A percentile compares a stretch with the other conserved stretches of the same genome.
These are phyloP conservation scores for Elanus axillaris DNA, from an alignment of 2,113 vertebrate species.

Conservation along the genomic window DNA sequence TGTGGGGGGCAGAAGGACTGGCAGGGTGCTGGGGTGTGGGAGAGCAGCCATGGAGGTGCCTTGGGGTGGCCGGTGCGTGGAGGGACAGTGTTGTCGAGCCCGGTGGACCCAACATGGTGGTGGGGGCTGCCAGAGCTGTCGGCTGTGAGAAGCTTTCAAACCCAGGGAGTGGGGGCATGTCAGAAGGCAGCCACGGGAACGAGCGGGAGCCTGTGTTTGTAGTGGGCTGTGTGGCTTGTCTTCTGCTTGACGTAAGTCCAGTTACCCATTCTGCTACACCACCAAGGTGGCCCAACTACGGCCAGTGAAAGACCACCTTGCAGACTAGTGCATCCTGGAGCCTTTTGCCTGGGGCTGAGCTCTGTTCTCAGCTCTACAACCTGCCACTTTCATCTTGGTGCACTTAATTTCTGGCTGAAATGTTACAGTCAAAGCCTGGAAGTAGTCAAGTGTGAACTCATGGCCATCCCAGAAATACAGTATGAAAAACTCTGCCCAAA, in stretches of 20 bases:
- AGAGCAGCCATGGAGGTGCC: fast-evolving
- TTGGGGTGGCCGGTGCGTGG: fast-evolving
- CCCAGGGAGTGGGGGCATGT: neutral
- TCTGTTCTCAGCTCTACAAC: neutral
- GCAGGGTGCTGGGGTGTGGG: neutral
- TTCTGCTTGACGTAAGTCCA: fast-evolving
- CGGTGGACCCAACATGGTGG: neutral
- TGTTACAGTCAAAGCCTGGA: neutral
- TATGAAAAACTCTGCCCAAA: neutral
- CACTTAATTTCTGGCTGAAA: neutral
- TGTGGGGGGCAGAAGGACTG: fast-evolving
- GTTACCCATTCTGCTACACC: neutral
- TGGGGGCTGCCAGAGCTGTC: neutral
- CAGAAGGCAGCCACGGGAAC: neutral
- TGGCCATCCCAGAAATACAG: neutral
- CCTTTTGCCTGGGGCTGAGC: neutral
- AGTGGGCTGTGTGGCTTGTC: neutral
- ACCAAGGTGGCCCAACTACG: neutral
- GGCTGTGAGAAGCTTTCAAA: neutral
- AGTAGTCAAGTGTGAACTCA: neutral
- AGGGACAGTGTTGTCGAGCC: neutral
- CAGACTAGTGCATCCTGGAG: neutral
- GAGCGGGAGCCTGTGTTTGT: neutral
- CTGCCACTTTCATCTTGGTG: neutral
- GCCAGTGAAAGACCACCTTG: neutral